A percentile compares a stretch with the other conserved stretches of the same genome.
These are phyloP conservation scores for Amphiprion percula DNA, from an alignment of 2,113 vertebrate species.

Conservation along the genomic window DNA sequence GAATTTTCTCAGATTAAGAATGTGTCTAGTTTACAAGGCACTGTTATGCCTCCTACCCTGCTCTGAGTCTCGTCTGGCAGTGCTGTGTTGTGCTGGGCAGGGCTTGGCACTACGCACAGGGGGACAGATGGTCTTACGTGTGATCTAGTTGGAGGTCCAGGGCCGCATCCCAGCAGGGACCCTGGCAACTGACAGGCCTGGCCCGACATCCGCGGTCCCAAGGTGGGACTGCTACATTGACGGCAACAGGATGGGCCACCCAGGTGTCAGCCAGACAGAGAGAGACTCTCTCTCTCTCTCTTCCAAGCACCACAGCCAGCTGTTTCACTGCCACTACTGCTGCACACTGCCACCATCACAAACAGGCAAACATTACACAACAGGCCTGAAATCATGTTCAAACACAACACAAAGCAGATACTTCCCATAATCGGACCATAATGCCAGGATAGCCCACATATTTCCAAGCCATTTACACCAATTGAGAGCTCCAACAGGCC, in stretches of 20 bases:
- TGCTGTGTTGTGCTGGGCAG: slow-evolving; percentile 45
- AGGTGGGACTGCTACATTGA: slow-evolving; percentile 35
- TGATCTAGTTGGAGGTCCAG: slow-evolving; percentile 76
- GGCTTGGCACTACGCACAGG: slow-evolving; percentile 64
- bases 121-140: slow-evolving; percentile 75
- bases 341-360: slow-evolving; percentile 25
- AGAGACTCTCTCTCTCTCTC: slow-evolving; percentile 8
- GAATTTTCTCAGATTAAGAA: slow-evolving; percentile 56
- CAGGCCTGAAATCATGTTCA: slow-evolving; percentile 22
- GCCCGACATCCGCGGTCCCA: slow-evolving; percentile 50
- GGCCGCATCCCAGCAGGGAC: slow-evolving; percentile 58
- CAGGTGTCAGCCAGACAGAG: slow-evolving; percentile 57
- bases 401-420: slow-evolving; percentile 13
- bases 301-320: slow-evolving; percentile 47
- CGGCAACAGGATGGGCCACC: slow-evolving; percentile 55
- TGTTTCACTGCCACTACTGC: slow-evolving; percentile 53
- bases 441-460: slow-evolving; percentile 1
- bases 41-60: slow-evolving; percentile 40
- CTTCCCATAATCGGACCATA: slow-evolving; percentile 15
- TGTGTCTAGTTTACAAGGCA: slow-evolving; percentile 30
- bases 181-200: slow-evolving; percentile 67
- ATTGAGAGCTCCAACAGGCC: slow-evolving; percentile 21
- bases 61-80: slow-evolving; percentile 66
- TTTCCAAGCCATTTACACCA: slow-evolving; percentile 26
- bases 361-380: slow-evolving; percentile 8